Evolutionary conservation across 2,888 invertebrate genomes (phyloP), one percentile per base, ranked within the genome.

Genomic region (Himalopsyche tibetana): DNA sequence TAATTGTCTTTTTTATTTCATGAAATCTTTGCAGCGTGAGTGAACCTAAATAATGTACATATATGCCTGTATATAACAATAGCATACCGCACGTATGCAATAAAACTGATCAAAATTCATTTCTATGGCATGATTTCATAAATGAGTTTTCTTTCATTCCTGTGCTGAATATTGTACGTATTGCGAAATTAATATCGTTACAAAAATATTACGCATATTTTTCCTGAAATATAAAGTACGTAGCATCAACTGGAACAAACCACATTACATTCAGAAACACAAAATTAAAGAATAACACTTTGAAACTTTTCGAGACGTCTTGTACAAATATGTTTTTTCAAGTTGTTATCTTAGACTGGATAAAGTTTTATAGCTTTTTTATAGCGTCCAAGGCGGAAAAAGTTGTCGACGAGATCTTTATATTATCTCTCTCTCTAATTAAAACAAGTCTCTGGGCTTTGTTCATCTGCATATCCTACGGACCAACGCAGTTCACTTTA

Each of bases 281-380:
- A 63, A 63, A 63, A 63, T 63, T 63, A 63, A 63, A 63, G 63
- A 63, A 63, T 19, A 63, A 63, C 63, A 63, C 63, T 63, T 63
- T 63, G 2, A 63, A 63, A 63, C 19, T 63, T 63, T 63, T 63
- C 19, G 63, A 63, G 63, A 63, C 63, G 63, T 63, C 63, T 63
- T 63, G 63, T 63, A 63, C 63, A 63, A 63, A 63, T 63, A 63
- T 63, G 63, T 63, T 63, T 63, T 63, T 63, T 63, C 63, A 63
- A 63, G 63, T 63, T 63, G 63, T 63, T 63, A 63, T 63, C 63
- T 63, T 63, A 63, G n/a, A 63, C 63, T 63, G 63, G 63, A 63
- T 63, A 63, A 63, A 63, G 63, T 63, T 63, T 63, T 63, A 63
- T 63, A 63, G 63, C 63, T 63, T 63, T 63, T 63, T 63, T 63